phyloP scores from a whole-genome alignment of 1,140 invertebrate genomes.

The Drosophila kepulauana region DNA sequence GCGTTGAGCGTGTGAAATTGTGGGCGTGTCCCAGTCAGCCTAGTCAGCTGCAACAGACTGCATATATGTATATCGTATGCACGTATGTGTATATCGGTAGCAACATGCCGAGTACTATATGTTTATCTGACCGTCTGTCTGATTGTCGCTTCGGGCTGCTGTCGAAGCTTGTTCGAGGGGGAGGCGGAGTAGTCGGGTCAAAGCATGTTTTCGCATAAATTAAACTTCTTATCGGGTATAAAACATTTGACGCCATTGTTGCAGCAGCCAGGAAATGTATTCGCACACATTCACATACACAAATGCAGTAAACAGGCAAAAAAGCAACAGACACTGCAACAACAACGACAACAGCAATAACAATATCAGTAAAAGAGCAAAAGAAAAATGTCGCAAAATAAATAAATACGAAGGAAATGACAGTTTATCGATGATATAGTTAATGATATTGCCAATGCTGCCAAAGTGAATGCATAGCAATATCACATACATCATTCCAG shows the following conservation, averaged over 20 bases:
- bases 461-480: neutral
- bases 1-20: conserved; percentile 53
- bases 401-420: conserved; percentile 65
- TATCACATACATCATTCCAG: conserved; percentile 6
- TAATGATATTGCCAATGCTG: conserved; percentile 57
- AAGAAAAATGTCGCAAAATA: conserved; percentile 39
- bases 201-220: conserved; percentile 84
- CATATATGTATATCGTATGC: too few species aligned
- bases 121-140: conserved; percentile 43
- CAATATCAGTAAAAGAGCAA: conserved; percentile 30
- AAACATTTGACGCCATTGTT: conserved; percentile 78
- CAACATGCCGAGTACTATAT: conserved; percentile 27
- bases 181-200: conserved; percentile 42
- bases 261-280: conserved; percentile 65
- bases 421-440: conserved; percentile 74
- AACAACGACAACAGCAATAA: conserved; percentile 31
- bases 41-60: conserved; percentile 20
- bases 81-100: conserved; percentile 3
- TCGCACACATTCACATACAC: conserved; percentile 1
- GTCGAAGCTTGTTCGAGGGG: neutral
- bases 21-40: conserved; percentile 48
- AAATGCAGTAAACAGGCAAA: conserved; percentile 38
- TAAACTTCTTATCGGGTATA: conserved; percentile 84
- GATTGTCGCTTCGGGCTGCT: conserved; percentile 25
- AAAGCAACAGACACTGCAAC: conserved; percentile 26